Conservation (phyloP, 2,888 invertebrate species). For the Mactromeris polynyma region DNA sequence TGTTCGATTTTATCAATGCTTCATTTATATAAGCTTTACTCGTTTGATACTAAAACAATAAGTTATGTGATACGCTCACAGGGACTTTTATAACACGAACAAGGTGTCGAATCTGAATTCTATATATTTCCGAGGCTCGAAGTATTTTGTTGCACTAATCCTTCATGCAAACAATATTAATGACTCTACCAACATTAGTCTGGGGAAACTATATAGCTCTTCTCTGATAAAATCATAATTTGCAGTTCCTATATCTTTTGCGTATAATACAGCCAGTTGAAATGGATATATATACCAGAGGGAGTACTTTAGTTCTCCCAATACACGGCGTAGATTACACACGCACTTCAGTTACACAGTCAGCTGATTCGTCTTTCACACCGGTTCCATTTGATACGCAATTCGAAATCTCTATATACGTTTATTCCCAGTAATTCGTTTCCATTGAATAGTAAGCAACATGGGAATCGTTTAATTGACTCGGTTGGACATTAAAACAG, state of each 20-base stretch:
- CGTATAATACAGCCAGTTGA: no score
- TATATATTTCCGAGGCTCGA: not conserved
- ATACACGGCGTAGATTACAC: no score
- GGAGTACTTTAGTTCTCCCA: no score
- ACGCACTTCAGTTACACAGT: no score
- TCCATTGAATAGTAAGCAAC: not conserved
- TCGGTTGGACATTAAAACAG: not conserved
- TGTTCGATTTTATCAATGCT: not conserved
- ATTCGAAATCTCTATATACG: no score
- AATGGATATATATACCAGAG: no score
- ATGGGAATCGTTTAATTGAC: not conserved
- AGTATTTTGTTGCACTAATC: not conserved
- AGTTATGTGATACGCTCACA: not conserved
- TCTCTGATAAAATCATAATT: no score
- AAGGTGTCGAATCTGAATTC: not conserved
- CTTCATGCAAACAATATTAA: not conserved
- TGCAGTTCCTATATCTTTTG: no score
- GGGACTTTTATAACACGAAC: not conserved
- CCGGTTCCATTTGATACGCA: no score
- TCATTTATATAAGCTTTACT: not conserved
- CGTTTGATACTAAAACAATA: not conserved
- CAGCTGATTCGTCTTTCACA: no score
- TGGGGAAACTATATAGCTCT: no score
- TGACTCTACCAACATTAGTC: not conserved
- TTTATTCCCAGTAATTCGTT: no score